These are phyloP conservation scores for Sebastes nivosus DNA, from an alignment of 2,797 vertebrate species.

Conservation along the genomic window DNA sequence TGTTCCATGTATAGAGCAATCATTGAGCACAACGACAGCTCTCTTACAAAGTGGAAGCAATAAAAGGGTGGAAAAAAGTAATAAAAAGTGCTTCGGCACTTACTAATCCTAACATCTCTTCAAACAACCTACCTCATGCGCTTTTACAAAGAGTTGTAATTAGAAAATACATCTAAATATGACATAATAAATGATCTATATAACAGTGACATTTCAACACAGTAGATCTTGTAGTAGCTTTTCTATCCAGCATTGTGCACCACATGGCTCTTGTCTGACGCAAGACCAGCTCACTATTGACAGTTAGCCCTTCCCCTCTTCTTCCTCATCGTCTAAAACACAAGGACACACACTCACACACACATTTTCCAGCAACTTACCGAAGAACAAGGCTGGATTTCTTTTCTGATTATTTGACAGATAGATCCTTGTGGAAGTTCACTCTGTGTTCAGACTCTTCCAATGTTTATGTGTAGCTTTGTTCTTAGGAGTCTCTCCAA, in stretches of 20 bases:
- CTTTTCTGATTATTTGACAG: constrained; percentile 8
- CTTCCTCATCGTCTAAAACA: constrained; percentile 28
- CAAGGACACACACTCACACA: constrained; percentile 8
- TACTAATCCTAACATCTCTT: neutral
- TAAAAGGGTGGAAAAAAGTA: neutral
- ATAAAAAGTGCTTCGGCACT: neutral
- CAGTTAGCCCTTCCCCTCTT: constrained; percentile 60
- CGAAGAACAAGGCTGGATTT: constrained; percentile 12
- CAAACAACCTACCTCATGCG: neutral
- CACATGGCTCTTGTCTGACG: constrained; percentile 81
- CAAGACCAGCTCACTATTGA: constrained; percentile 78
- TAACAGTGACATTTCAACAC: neutral
- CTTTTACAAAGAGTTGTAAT: neutral
- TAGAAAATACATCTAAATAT: neutral
- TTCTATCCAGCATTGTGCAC: neutral
- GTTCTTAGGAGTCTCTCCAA: constrained; percentile 48
- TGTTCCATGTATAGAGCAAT: neutral
- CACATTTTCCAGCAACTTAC: constrained; percentile 55
- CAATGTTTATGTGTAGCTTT: constrained; percentile 56
- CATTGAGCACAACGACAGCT: neutral
- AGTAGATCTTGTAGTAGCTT: neutral
- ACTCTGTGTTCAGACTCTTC: constrained; percentile 4
- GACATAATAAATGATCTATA: neutral
- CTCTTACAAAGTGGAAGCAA: neutral
- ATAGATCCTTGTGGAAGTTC: constrained; percentile 25